phyloP scores from a whole-genome alignment of 1,140 invertebrate species.

The Bombus huntii region DNA sequence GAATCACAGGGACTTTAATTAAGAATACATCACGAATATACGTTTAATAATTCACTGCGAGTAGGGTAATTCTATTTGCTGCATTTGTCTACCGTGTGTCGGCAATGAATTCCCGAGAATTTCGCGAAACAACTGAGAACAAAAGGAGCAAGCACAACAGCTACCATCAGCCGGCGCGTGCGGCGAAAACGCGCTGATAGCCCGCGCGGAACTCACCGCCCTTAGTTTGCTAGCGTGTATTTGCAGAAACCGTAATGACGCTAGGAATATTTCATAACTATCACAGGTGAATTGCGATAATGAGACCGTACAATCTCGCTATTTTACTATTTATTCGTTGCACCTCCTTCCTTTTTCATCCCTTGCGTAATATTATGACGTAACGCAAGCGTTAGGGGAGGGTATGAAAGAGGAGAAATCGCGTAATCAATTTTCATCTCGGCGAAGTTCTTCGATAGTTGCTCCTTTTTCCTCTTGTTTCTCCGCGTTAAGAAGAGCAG shows the following conservation, averaged over 20 bases:
- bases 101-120: constrained; percentile 38
- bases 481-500: background rate
- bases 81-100: constrained; percentile 36
- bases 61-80: constrained; percentile 30
- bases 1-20: constrained; percentile 19
- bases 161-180: constrained; percentile 15
- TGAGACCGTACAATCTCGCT: constrained; percentile 2
- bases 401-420: background rate
- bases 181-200: constrained; percentile 9
- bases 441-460: constrained; percentile 2
- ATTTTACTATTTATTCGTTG: constrained; percentile 14
- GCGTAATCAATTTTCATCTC: constrained; percentile 40
- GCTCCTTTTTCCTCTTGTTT: background rate
- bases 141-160: constrained; percentile 19
- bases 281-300: constrained; percentile 28
- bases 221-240: background rate
- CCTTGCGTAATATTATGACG: constrained; percentile 20
- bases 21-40: constrained; percentile 15
- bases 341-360: background rate
- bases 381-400: background rate
- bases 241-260: background rate
- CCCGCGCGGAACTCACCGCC: background rate
- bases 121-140: constrained; percentile 43
- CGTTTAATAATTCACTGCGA: constrained; percentile 37
- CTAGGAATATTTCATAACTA: constrained; percentile 47